Evolutionary conservation across 1,140 invertebrate species (phyloP).

Genomic region (Drosophila suzukii): DNA sequence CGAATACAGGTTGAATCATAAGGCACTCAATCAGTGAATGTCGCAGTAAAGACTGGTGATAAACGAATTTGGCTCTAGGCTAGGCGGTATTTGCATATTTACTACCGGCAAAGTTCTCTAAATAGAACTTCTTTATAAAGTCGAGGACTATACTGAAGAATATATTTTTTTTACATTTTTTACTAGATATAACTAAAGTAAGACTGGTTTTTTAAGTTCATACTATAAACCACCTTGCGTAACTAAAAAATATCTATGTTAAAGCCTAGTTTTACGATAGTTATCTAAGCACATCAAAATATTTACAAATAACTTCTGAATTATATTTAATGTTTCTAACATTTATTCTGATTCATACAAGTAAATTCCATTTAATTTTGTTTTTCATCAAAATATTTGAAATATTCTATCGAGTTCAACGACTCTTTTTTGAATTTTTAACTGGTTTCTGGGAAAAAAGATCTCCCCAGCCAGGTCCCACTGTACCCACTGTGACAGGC

Average conservation of each 20-base stretch:
- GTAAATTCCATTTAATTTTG: not conserved
- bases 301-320: no score
- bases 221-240: no score
- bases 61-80: not conserved
- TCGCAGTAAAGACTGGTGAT: conserved; percentile 32
- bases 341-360: not conserved
- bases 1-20: conserved; percentile 48
- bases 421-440: not conserved
- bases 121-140: not conserved
- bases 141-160: no score
- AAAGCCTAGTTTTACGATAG: no score
- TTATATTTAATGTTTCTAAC: not conserved
- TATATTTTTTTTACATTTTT: no score
- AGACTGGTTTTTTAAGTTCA: no score
- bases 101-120: not conserved
- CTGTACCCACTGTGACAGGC: conserved; percentile 44
- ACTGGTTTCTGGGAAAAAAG: not conserved
- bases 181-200: no score
- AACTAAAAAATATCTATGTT: no score
- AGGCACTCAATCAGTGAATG: conserved; percentile 34
- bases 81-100: not conserved
- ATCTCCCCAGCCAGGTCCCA: not conserved
- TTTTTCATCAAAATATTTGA: not conserved
- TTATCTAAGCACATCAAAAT: no score
- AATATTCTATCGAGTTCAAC: not conserved